Evolutionary conservation across 1,140 invertebrate species (phyloP).

Genomic region (Colletes gigas): DNA sequence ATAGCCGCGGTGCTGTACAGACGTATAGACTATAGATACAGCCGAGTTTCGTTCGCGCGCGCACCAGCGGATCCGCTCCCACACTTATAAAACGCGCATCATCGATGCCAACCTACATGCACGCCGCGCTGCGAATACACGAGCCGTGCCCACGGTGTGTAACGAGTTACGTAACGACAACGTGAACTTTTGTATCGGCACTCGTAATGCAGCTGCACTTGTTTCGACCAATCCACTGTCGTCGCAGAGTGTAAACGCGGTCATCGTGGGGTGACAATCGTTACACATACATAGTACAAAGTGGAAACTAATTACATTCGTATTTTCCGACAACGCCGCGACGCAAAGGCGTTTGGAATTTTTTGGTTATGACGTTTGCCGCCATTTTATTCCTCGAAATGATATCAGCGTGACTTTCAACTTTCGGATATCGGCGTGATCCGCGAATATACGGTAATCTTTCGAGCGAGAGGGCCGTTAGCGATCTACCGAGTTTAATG

Average conservation of each 20-base stretch:
- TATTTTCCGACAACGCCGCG: neutral
- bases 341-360: too few relatives aligned
- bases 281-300: neutral
- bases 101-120: neutral
- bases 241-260: neutral
- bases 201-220: neutral
- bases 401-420: too few relatives aligned
- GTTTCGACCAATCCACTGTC: neutral
- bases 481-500: too few relatives aligned
- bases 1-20: constrained; percentile 3
- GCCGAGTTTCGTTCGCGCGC: constrained; percentile 19
- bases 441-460: too few relatives aligned
- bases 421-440: too few relatives aligned
- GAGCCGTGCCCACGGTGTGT: neutral
- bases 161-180: constrained; percentile 9
- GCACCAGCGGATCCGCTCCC: neutral
- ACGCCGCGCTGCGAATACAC: neutral
- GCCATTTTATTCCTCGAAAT: too few relatives aligned
- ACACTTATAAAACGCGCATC: neutral
- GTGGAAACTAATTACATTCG: neutral
- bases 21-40: neutral
- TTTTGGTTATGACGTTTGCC: too few relatives aligned
- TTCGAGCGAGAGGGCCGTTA: too few relatives aligned
- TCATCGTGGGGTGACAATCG: neutral
- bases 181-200: constrained; percentile 3